Evolutionary conservation across 2,888 invertebrate species (phyloP).

Genomic region (Atrina japonica): DNA sequence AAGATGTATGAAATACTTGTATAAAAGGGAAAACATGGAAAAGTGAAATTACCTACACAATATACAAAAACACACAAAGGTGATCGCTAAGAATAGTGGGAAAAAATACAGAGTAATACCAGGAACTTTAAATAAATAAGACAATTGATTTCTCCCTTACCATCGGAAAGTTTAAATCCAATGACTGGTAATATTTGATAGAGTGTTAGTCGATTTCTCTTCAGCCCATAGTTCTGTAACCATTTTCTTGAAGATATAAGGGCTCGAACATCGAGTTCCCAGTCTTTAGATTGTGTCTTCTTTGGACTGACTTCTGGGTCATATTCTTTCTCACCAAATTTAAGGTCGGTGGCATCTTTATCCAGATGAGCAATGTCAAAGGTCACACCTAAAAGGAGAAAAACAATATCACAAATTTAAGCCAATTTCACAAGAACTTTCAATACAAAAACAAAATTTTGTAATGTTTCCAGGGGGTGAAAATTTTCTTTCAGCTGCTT

Average conservation of each 20-base stretch:
- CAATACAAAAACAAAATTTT: too few species aligned
- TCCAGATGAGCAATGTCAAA: conserved; percentile 65
- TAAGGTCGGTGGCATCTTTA: conserved; percentile 46
- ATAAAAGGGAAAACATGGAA: too few species aligned
- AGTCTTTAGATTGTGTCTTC: conserved; percentile 66
- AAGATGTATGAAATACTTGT: too few species aligned
- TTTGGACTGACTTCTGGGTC: conserved; percentile 63
- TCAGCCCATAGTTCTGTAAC: conserved; percentile 78
- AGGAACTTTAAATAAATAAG: too few species aligned
- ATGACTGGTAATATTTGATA: conserved; percentile 74
- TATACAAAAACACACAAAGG: too few species aligned
- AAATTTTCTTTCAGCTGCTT: too few species aligned
- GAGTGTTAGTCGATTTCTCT: conserved; percentile 74
- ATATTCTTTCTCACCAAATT: conserved; percentile 54
- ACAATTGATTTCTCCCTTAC: conserved; percentile 56
- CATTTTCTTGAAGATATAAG: conserved; percentile 76
- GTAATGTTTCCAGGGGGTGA: too few species aligned
- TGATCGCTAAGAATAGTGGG: too few species aligned
- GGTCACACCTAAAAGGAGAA: conserved; percentile 62
- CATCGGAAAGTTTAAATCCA: conserved; percentile 79
- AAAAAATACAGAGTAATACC: too few species aligned
- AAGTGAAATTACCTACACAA: too few species aligned
- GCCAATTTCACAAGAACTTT: too few species aligned
- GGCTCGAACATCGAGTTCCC: conserved; percentile 77
- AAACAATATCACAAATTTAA: conserved; percentile 2